Conservation (phyloP, 2,797 vertebrate genomes). For the Tinamus major region DNA sequence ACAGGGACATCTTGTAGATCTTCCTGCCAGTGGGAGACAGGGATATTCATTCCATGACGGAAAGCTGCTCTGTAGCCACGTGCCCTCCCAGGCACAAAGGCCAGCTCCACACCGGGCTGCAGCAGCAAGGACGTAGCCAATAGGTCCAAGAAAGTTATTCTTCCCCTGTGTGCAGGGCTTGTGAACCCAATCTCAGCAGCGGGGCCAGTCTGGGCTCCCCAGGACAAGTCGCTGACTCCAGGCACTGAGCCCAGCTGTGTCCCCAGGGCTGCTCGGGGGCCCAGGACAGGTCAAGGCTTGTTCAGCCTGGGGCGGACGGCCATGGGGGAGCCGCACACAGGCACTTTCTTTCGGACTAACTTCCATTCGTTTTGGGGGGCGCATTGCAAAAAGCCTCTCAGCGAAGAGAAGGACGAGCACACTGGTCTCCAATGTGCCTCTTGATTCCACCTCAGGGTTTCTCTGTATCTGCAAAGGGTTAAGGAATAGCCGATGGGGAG, state of each 20-base stretch:
- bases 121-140: neutral
- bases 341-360: neutral
- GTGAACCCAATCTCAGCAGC: neutral
- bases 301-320: neutral
- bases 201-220: neutral
- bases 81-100: neutral
- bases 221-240: fast-evolving
- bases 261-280: neutral
- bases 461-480: neutral
- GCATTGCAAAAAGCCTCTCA: neutral
- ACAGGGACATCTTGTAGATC: constrained; percentile 19
- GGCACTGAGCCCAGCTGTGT: neutral
- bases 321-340: fast-evolving
- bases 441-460: neutral
- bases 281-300: neutral
- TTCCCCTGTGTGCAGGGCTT: neutral
- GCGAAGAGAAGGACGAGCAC: neutral
- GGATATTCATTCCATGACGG: neutral
- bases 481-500: constrained; percentile 23
- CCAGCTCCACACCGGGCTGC: neutral
- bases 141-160: neutral
- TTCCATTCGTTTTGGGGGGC: fast-evolving
- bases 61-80: neutral
- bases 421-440: neutral
- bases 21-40: neutral